Percentiles rank a stretch among this genome's conserved stretches.
Evolutionary conservation across 2,888 invertebrate genomes (phyloP).

Genomic region (Sepiola atlantica): DNA sequence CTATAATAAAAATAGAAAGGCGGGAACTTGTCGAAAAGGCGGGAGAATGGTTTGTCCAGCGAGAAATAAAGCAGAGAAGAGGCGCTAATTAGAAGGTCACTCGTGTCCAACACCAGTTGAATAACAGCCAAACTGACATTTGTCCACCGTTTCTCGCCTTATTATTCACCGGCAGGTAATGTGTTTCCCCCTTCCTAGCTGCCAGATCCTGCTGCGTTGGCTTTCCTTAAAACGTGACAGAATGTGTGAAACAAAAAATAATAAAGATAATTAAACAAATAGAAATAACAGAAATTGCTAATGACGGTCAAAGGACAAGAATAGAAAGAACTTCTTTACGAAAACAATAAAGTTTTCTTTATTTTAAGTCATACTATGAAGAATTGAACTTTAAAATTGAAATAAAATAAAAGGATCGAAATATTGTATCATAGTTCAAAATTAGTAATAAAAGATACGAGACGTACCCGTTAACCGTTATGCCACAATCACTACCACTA

Average conservation of each 20-base stretch:
- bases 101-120: slow-evolving; percentile 9
- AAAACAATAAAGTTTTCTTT: background rate
- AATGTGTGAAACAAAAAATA: background rate
- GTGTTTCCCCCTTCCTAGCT: background rate
- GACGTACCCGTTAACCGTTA: too few relatives aligned
- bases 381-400: background rate
- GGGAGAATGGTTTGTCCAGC: slow-evolving; percentile 32
- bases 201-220: background rate
- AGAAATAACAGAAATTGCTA: background rate
- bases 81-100: slow-evolving; percentile 32
- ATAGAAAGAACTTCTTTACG: background rate
- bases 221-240: background rate
- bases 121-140: background rate
- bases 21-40: background rate
- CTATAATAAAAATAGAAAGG: background rate
- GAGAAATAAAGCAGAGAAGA: background rate
- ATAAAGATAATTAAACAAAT: background rate
- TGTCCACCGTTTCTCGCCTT: background rate
- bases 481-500: too few relatives aligned
- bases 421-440: too few relatives aligned
- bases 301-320: background rate
- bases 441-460: too few relatives aligned
- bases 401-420: background rate
- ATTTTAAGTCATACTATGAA: too few relatives aligned
- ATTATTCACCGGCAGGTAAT: background rate